Base-by-base conservation (phyloP, 2,797 vertebrate genomes). In the Buceros bicornis region DNA sequence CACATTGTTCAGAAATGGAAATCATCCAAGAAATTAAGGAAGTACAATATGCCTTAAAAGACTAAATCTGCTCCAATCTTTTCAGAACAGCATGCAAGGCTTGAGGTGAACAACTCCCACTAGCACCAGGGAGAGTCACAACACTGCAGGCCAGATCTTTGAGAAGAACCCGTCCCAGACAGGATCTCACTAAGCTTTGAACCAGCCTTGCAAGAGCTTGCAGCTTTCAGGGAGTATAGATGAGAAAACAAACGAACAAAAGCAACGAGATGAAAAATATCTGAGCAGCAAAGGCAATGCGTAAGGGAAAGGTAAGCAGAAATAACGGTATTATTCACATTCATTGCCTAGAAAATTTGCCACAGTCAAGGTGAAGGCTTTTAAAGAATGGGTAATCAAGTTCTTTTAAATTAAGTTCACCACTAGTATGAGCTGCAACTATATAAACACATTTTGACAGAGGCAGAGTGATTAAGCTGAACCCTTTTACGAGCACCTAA, bases 1-100 rank as follows among this genome's bases (percentile, higher is more conserved):
- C 50, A 82, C 16, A 65, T 33, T 86, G 89, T 91, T 91, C 87
- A 81, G 69, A 87, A 80, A 87, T 60, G 48, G 87, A 92, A 91
- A 71, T 67, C 12, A 43, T 78, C 89, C 53, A 92, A 93, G 67
- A 89, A 87, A 42, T 14, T 18, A 83, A 64, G 45, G 71, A 87
- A 89, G 37, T 69, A 69, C 45, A 86, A 24, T 71, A 74, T 54
- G 21, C 61, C 57, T 82, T 67, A 54, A 50, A 82, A 92, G 57
- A 83, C 19, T 65, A 28, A 74, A 83, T 24, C 50, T 89, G 22
- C 57, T 81, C 43, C 54, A 47, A 4, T 61, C 16, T 69, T 78
- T 87, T 71, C 87, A 86, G 74, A 91, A 65, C 1, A 11, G 28
- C 11, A 16, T 45, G 50, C 21, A 70, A 79, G 64, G 20, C 26